These are phyloP conservation scores for Danio tinwini DNA, from an alignment of 2,797 vertebrate species.

Conservation along the genomic window DNA sequence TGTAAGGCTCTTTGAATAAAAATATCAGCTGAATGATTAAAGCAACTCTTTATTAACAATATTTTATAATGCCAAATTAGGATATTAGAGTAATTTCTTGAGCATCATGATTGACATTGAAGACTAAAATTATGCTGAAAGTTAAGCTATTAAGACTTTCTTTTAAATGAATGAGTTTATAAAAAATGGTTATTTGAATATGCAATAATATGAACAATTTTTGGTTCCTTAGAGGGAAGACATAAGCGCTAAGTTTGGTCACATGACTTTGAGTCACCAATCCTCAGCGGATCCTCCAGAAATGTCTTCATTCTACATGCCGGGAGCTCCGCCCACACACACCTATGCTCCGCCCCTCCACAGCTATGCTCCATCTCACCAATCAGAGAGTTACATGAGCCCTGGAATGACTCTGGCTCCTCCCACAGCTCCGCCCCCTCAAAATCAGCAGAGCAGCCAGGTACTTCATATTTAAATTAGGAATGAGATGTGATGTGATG, in stretches of 20 bases:
- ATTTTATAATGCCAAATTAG: too few species aligned
- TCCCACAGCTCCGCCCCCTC: conserved; percentile 46
- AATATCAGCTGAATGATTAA: too few species aligned
- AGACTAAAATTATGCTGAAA: too few species aligned
- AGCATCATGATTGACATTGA: too few species aligned
- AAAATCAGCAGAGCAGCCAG: conserved; percentile 67
- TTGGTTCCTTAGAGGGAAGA: conserved; percentile 85
- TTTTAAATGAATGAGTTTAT: too few species aligned
- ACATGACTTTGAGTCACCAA: conserved; percentile 87
- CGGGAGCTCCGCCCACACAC: conserved; percentile 72
- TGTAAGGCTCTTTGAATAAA: too few species aligned
- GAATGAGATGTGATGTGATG: neutral
- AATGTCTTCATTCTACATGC: conserved; percentile 72
- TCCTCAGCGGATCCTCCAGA: conserved; percentile 84
- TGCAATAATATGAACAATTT: neutral
- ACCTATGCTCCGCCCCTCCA: conserved; percentile 78
- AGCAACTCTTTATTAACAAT: too few species aligned
- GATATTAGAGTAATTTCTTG: too few species aligned
- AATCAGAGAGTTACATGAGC: conserved; percentile 78
- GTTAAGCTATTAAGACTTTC: too few species aligned
- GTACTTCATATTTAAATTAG: conserved; percentile 30
- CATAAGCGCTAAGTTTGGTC: conserved; percentile 85
- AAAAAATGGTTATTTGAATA: too few species aligned
- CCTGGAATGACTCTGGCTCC: conserved; percentile 61
- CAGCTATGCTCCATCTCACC: conserved; percentile 75